These are phyloP conservation scores for Hydrocynus forskahlii DNA, from an alignment of 2,797 vertebrate species.

Conservation along the genomic window DNA sequence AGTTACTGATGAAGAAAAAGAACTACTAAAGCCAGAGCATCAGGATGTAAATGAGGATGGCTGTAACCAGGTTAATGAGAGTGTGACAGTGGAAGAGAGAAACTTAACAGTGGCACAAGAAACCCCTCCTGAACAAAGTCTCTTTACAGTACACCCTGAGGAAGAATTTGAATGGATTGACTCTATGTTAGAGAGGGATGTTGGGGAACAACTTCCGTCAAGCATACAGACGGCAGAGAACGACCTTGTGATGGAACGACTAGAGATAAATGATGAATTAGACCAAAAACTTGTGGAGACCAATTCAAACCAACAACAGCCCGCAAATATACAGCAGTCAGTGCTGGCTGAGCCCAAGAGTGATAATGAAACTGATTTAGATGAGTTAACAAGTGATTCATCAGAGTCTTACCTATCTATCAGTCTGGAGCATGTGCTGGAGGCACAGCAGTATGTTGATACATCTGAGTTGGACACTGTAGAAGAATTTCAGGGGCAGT, in stretches of 20 bases:
- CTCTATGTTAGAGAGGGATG: neutral
- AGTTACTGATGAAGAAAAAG: neutral
- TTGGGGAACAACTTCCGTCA: neutral
- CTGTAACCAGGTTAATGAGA: neutral
- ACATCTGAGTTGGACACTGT: neutral
- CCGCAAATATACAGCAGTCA: neutral
- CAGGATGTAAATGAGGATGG: neutral
- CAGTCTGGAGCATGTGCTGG: neutral
- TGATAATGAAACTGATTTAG: neutral
- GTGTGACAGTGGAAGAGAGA: neutral
- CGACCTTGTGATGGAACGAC: neutral
- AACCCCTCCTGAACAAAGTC: too few relatives aligned
- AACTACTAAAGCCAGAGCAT: neutral
- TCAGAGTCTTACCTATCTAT: neutral
- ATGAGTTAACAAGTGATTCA: neutral
- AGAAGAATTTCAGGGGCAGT: neutral
- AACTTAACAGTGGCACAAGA: neutral
- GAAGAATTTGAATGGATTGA: neutral
- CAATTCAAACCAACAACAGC: neutral
- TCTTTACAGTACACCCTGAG: neutral
- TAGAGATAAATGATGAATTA: neutral
- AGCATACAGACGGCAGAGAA: neutral
- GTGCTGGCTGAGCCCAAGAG: neutral
- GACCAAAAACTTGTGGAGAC: neutral
- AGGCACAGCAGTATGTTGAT: neutral